phyloP scores from a whole-genome alignment of 2,113 vertebrate species.

The Antigone vipio region DNA sequence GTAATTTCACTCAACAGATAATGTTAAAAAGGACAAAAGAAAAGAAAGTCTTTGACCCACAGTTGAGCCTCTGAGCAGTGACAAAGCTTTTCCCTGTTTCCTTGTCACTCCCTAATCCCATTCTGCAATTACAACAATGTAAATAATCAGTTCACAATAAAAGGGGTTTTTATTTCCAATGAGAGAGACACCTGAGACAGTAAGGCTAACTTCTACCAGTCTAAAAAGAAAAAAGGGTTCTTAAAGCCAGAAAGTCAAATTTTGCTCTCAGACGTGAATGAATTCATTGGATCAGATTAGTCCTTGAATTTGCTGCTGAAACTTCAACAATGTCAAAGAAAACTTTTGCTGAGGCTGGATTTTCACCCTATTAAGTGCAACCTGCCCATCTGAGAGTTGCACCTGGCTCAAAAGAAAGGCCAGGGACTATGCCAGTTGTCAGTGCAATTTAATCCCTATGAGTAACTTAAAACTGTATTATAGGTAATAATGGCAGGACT shows the following conservation, averaged over 20 bases:
- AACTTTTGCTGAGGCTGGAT: not conserved
- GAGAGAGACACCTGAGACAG: not conserved
- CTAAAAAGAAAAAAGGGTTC: not conserved
- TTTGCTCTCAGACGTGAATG: not conserved
- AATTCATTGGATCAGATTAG: not conserved
- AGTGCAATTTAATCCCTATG: not conserved
- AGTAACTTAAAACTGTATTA: not conserved
- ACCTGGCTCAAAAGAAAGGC: not conserved
- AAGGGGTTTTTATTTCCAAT: not conserved
- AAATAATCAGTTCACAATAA: not conserved
- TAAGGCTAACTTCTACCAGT: not conserved
- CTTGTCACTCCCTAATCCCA: not conserved
- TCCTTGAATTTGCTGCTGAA: constrained; percentile 11
- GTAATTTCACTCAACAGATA: not conserved
- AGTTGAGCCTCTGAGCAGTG: not conserved
- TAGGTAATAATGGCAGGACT: not conserved
- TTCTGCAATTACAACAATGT: not conserved
- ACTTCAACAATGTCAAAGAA: not conserved
- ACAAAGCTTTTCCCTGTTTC: not conserved
- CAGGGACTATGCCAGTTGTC: not conserved
- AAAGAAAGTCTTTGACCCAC: not conserved
- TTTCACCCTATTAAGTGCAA: not conserved
- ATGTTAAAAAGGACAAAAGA: not conserved
- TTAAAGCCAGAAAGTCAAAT: not conserved
- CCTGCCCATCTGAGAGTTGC: not conserved